These are phyloP conservation scores for Clinocottus analis DNA, from an alignment of 2,113 vertebrate genomes.

Conservation along the genomic window DNA sequence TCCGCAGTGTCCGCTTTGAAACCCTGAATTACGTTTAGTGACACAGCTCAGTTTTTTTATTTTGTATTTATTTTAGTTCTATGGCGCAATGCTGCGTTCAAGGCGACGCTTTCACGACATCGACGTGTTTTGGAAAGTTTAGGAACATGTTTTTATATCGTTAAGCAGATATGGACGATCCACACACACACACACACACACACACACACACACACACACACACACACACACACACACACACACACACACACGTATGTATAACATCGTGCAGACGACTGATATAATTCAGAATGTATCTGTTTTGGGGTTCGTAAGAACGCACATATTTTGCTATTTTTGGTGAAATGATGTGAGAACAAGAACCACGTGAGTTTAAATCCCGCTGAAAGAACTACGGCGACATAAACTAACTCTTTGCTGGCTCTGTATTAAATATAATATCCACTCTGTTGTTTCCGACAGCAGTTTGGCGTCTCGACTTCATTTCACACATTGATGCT, in stretches of 20 bases:
- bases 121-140: slow-evolving; percentile 8
- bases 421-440: not conserved
- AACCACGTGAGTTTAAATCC: not conserved
- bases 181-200: slow-evolving; percentile 23
- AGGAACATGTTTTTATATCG: not conserved
- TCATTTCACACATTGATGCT: not conserved
- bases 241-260: slow-evolving; percentile 21
- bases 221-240: slow-evolving; percentile 15
- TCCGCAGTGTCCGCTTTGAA: not conserved
- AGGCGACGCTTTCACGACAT: not conserved
- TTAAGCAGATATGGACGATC: not conserved
- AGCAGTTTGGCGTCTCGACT: slow-evolving; percentile 6
- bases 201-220: slow-evolving; percentile 29
- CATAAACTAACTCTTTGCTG: not conserved
- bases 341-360: not conserved
- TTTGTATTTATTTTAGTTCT: not conserved
- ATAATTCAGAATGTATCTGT: not conserved
- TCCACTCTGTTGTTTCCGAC: not conserved
- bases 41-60: not conserved
- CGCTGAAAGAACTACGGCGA: not conserved
- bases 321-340: not conserved
- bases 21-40: not conserved
- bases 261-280: not conserved
- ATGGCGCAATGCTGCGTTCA: not conserved
- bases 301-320: not conserved